A percentile compares a stretch with the other conserved stretches of the same genome.
phyloP scores from a whole-genome alignment of 1,140 invertebrate genomes.

The Saccostrea echinata region DNA sequence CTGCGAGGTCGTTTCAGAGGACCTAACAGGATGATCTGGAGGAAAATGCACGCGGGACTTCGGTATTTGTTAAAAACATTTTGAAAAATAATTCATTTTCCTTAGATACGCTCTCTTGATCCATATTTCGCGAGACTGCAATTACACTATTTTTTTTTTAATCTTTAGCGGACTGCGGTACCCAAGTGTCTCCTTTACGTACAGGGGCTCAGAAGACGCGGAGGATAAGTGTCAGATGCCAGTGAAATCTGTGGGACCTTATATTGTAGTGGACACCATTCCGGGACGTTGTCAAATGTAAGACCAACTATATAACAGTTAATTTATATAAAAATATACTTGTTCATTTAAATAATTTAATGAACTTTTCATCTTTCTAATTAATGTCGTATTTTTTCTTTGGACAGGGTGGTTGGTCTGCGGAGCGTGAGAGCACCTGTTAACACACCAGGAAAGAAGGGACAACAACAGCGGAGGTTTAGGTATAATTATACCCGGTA shows the following conservation, averaged over 20 bases:
- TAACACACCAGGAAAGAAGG: not conserved
- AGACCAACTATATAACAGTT: not conserved
- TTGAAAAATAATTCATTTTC: not conserved
- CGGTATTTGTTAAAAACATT: not conserved
- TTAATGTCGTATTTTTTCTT: not conserved
- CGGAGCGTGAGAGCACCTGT: not conserved
- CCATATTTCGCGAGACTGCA: no score
- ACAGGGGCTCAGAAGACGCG: not conserved
- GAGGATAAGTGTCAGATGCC: not conserved
- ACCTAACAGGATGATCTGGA: constrained; percentile 11
- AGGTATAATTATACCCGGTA: not conserved
- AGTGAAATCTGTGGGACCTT: not conserved
- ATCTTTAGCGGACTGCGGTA: constrained; percentile 2
- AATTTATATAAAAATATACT: no score
- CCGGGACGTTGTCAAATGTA: constrained; percentile 15
- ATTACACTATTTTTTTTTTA: not conserved
- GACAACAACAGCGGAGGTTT: not conserved
- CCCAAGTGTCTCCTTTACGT: not conserved
- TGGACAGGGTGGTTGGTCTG: constrained; percentile 7
- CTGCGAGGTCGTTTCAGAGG: not conserved
- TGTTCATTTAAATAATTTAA: no score
- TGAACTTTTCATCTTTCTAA: no score
- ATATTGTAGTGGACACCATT: constrained; percentile 14
- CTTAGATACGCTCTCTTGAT: not conserved
- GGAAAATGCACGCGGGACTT: constrained; percentile 1